These are phyloP conservation scores for Buceros bicornis DNA, from an alignment of 2,797 vertebrate genomes.

Conservation along the genomic window DNA sequence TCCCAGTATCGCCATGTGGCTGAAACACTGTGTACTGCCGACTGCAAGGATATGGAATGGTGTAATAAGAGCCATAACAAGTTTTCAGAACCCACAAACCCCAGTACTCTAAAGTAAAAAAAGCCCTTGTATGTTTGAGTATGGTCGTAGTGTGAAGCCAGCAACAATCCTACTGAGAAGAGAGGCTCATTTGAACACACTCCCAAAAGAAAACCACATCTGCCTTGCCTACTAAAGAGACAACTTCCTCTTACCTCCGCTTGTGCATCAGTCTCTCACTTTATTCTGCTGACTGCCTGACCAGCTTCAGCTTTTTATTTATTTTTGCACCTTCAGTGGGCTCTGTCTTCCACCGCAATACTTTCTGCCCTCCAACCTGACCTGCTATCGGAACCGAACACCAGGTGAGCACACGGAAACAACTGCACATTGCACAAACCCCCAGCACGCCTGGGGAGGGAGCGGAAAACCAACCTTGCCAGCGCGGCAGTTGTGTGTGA, in stretches of 20 bases:
- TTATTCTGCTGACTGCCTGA: background rate
- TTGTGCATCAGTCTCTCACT: background rate
- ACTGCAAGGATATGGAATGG: slow-evolving; percentile 36
- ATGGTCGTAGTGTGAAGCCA: slow-evolving; percentile 15
- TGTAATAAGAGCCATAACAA: slow-evolving; percentile 25
- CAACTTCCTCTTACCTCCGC: background rate
- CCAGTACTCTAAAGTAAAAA: slow-evolving; percentile 30
- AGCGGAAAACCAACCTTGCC: slow-evolving; percentile 18
- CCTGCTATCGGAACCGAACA: slow-evolving; percentile 25
- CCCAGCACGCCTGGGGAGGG: background rate
- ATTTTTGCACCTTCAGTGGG: background rate
- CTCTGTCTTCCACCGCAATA: background rate
- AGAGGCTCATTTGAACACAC: background rate
- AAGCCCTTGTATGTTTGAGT: slow-evolving; percentile 33
- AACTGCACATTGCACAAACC: slow-evolving; percentile 9
- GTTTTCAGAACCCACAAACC: background rate
- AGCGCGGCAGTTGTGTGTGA: background rate
- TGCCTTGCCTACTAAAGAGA: background rate
- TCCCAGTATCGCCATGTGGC: background rate
- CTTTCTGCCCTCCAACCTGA: slow-evolving; percentile 5
- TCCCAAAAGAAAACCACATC: slow-evolving; percentile 9
- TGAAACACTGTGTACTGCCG: background rate
- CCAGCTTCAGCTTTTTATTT: slow-evolving; percentile 8
- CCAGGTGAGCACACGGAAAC: background rate
- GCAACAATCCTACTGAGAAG: background rate